Evolutionary conservation across 2,888 invertebrate species (phyloP), one percentile per base, ranked within the genome.

Genomic region (Pasiphila rectangulata): DNA sequence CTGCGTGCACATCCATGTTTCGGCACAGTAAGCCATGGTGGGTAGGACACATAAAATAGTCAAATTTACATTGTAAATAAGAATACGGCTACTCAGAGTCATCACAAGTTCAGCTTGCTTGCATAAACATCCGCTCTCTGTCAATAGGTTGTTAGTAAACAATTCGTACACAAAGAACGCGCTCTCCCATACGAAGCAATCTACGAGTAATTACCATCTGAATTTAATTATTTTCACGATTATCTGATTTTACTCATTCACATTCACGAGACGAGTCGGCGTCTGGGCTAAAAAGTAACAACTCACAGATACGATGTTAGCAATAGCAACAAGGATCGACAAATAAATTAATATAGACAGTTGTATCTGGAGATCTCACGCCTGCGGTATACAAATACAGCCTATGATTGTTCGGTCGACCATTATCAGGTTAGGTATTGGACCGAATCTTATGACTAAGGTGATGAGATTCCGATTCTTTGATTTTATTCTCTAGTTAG

Each of bases 301-400:
- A 43, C 49, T 46, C 55, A 55, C 50, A 57, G n/a, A n/a, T n/a
- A n/a, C n/a, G n/a, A n/a, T n/a, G n/a, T n/a, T n/a, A 51, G 57
- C 57, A 55, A 39, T 56, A 47, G 45, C 58, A 51, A 63, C 63
- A 64, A 63, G 62, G 58, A 59, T 42, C 29, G 53, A 57, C 69
- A 61, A 64, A 69, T 70, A 68, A 64, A 69, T 64, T 54, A 61
- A 66, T 69, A 64, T 62, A 60, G 60, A 63, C 61, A 53, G 57
- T 66, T 70, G 62, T 68, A 66, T 67, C 70, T 64, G 70, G 63
- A 46, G 60, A 54, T 56, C 56, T 57, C 24, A n/a, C 40, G 50
- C 34, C 54, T 42, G 52, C 46, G 49, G 57, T 55, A 62, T 60
- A 65, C 62, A 57, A 54, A 16, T 17, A 6, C 1, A 10, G 16